Evolutionary conservation across 2,113 vertebrate genomes (phyloP).

Genomic region (Tiliqua scincoides): DNA sequence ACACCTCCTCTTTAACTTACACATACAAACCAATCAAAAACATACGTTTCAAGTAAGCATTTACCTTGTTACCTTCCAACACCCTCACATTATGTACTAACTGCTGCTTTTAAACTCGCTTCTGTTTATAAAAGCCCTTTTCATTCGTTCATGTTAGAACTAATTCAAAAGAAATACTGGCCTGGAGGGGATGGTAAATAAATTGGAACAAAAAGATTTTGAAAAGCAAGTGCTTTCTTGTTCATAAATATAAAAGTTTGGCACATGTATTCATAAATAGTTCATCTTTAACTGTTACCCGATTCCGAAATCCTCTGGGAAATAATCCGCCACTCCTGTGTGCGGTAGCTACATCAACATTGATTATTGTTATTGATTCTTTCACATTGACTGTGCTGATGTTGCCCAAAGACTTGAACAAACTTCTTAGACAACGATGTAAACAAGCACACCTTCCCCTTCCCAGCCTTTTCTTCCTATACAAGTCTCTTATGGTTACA

Average conservation of each 20-base stretch:
- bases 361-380: conserved; percentile 33
- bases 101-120: background rate
- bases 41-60: no score
- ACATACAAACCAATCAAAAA: no score
- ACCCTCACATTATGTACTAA: background rate
- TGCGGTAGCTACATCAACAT: background rate
- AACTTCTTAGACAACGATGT: conserved; percentile 5
- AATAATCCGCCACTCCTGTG: background rate
- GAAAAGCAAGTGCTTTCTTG: background rate
- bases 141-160: background rate
- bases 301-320: conserved; percentile 6
- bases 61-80: no score
- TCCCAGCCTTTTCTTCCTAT: background rate
- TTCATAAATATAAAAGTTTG: background rate
- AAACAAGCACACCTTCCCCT: conserved; percentile 13
- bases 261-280: background rate
- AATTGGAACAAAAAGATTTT: background rate
- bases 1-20: no score
- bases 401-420: background rate
- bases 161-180: background rate
- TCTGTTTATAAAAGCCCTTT: background rate
- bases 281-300: background rate
- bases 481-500: conserved; percentile 1
- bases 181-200: background rate
- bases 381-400: conserved; percentile 31